Percentiles rank a stretch among this genome's conserved stretches.
Evolutionary conservation across 2,888 invertebrate genomes (phyloP).

Genomic region (Pheosia gnoma): DNA sequence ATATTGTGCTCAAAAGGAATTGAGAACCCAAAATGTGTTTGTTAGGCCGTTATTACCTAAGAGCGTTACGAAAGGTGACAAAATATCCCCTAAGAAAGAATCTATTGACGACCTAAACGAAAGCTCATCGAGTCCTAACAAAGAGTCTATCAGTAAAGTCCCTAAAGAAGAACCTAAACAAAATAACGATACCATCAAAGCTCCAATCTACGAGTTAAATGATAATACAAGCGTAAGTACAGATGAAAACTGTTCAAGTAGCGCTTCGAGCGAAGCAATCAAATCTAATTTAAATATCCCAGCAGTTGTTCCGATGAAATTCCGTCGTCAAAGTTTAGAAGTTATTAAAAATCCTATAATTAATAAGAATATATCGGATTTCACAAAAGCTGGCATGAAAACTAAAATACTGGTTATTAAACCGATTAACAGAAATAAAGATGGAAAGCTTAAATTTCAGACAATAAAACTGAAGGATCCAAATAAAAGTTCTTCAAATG

Average conservation of each 20-base stretch:
- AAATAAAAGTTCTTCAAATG: constrained; percentile 52
- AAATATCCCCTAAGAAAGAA: constrained; percentile 71
- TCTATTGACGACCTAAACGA: constrained; percentile 66
- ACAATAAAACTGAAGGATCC: constrained; percentile 89
- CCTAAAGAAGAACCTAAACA: constrained; percentile 23
- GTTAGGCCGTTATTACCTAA: constrained; percentile 71
- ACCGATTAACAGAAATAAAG: constrained; percentile 71
- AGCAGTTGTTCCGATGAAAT: constrained; percentile 65
- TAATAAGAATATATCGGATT: constrained; percentile 72
- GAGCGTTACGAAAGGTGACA: constrained; percentile 55
- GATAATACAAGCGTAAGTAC: constrained; percentile 11
- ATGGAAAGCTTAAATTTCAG: constrained; percentile 69
- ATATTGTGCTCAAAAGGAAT: constrained; percentile 49
- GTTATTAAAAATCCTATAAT: constrained; percentile 74
- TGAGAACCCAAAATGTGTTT: constrained; percentile 58
- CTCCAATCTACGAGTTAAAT: constrained; percentile 11
- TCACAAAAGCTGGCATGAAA: constrained; percentile 75
- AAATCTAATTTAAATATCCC: constrained; percentile 53
- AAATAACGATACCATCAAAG: neutral
- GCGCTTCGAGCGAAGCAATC: constrained; percentile 28
- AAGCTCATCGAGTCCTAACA: constrained; percentile 89
- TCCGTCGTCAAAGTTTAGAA: constrained; percentile 70
- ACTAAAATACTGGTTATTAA: constrained; percentile 79
- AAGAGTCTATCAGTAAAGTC: constrained; percentile 56
- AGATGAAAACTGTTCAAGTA: constrained; percentile 26